phyloP scores from a whole-genome alignment of 2,797 vertebrate species.

The Gambelia wislizenii region DNA sequence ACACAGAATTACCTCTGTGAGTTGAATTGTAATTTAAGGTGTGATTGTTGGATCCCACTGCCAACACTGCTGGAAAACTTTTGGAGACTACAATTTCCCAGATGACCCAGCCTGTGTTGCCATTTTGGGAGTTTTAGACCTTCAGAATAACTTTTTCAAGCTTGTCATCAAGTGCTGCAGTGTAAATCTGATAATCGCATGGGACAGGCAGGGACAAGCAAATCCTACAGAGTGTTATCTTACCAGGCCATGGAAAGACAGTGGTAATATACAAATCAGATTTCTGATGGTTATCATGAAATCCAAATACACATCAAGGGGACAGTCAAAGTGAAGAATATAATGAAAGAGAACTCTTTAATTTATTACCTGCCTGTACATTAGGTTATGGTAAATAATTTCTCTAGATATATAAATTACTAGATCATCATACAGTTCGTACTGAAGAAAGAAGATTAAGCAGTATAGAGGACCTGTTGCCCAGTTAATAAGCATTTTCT shows the following conservation, averaged over 20 bases:
- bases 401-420: background rate
- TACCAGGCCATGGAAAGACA: background rate
- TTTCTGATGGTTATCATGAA: background rate
- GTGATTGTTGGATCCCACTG: background rate
- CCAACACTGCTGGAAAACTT: background rate
- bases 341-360: background rate
- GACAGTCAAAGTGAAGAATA: background rate
- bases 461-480: background rate
- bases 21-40: background rate
- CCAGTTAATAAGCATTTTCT: too few relatives aligned
- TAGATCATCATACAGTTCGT: background rate
- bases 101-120: too few relatives aligned
- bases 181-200: background rate
- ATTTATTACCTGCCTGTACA: background rate
- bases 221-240: background rate
- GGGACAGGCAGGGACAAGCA: background rate
- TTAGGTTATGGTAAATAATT: background rate
- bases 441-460: background rate
- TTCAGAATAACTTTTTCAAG: too few relatives aligned
- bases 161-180: background rate
- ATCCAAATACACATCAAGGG: background rate
- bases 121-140: too few relatives aligned
- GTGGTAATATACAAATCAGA: background rate
- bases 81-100: too few relatives aligned
- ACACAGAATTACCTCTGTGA: background rate